Percentiles rank a stretch among this genome's conserved stretches.
These are phyloP conservation scores for Megathymus violae DNA, from an alignment of 1,140 invertebrate species.

Conservation along the genomic window DNA sequence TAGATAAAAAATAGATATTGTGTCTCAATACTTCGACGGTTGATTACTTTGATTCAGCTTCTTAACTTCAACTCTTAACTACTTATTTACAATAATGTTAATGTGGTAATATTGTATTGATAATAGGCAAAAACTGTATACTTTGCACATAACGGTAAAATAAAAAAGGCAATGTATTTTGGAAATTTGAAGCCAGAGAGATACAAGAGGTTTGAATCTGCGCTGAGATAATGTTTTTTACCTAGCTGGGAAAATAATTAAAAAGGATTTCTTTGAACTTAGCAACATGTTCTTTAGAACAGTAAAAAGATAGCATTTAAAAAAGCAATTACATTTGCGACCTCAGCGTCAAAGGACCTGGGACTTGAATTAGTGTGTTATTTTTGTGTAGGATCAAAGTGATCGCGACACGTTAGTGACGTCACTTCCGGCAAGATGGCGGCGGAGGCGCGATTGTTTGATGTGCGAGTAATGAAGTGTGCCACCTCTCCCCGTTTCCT, in stretches of 20 bases:
- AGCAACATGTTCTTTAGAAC: neutral
- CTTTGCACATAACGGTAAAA: no score
- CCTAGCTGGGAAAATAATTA: slow-evolving; percentile 32
- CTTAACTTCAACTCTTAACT: no score
- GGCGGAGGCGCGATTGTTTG: slow-evolving; percentile 77
- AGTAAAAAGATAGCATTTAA: slow-evolving; percentile 2
- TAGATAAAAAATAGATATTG: no score
- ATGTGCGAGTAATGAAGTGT: slow-evolving; percentile 81
- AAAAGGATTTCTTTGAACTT: slow-evolving; percentile 20
- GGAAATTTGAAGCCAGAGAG: no score
- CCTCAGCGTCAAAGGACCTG: slow-evolving; percentile 28
- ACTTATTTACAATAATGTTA: no score
- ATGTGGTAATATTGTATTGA: no score
- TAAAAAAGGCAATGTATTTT: no score
- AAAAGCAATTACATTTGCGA: slow-evolving; percentile 50
- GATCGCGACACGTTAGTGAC: slow-evolving; percentile 69
- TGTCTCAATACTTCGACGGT: no score
- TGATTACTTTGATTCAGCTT: no score
- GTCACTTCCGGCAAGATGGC: slow-evolving; percentile 81
- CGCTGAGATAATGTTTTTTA: no score
- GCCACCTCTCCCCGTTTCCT: slow-evolving; percentile 73
- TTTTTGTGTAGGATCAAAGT: slow-evolving; percentile 79
- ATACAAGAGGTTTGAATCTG: no score
- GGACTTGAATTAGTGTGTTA: slow-evolving; percentile 52
- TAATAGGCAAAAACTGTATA: no score